Conservation (phyloP, 2,113 vertebrate genomes). For the Rhipidura dahli region DNA sequence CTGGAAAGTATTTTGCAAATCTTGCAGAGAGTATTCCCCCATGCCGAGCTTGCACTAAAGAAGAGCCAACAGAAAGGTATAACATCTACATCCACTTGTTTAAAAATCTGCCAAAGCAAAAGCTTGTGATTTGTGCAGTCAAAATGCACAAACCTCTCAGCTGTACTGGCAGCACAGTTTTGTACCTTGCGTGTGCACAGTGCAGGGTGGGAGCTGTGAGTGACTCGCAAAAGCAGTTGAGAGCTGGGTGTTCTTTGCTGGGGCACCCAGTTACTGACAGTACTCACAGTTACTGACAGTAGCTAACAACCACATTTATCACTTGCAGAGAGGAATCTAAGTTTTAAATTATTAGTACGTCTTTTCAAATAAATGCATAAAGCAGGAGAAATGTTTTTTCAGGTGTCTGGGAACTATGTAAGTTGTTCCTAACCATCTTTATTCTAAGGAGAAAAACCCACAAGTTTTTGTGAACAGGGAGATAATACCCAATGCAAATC, state of each 20-base stretch:
- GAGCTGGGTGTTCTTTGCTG: fast-evolving
- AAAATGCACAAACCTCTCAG: not conserved
- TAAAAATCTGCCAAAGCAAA: not conserved
- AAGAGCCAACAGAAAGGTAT: constrained; percentile 71
- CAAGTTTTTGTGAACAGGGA: not conserved
- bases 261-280: not conserved
- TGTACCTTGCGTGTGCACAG: not conserved
- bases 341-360: not conserved
- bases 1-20: constrained; percentile 76
- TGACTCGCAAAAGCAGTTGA: fast-evolving
- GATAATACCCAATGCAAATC: not conserved
- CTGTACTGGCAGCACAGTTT: not conserved
- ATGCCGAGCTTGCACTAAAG: constrained; percentile 76
- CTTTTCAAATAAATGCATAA: not conserved
- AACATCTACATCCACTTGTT: not conserved
- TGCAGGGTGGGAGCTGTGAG: not conserved
- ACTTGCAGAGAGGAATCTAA: not conserved
- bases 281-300: not conserved
- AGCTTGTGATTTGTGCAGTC: not conserved
- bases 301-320: not conserved
- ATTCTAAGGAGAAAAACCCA: not conserved
- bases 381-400: not conserved
- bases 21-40: constrained; percentile 85
- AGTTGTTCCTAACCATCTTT: not conserved
- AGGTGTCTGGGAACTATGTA: not conserved